Evolutionary conservation across 2,797 vertebrate genomes (phyloP).

Genomic region (Siniperca scherzeri): DNA sequence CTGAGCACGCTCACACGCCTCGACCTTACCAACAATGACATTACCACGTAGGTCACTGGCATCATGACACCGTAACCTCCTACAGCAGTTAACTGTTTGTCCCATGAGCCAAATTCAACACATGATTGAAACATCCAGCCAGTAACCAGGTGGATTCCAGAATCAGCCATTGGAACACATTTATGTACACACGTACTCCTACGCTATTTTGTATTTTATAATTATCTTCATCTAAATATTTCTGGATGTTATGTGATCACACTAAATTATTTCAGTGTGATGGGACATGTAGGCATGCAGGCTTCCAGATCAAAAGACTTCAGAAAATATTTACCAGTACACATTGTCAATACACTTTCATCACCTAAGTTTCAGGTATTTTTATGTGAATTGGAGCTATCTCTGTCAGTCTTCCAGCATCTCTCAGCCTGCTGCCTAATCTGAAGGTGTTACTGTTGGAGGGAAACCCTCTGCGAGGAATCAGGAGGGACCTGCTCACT

Average conservation of each 20-base stretch:
- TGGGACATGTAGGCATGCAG: not conserved
- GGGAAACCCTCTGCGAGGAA: conserved; percentile 94
- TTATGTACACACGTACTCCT: not conserved
- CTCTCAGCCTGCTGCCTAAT: conserved; percentile 90
- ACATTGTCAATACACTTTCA: not conserved
- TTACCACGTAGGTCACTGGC: conserved; percentile 70
- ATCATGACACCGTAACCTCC: not conserved
- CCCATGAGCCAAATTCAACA: not conserved
- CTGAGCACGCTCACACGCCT: conserved; percentile 89
- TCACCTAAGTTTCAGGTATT: not conserved
- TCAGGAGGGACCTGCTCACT: conserved; percentile 93
- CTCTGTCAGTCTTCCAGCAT: conserved; percentile 89
- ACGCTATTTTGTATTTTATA: not conserved
- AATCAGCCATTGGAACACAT: not conserved
- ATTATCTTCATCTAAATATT: too few species aligned
- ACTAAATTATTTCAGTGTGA: not conserved
- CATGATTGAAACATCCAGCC: conserved; percentile 1
- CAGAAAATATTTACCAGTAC: not conserved
- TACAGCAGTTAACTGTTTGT: not conserved
- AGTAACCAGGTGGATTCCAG: not conserved
- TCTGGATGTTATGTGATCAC: not conserved
- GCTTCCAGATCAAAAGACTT: not conserved
- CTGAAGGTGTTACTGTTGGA: conserved; percentile 93
- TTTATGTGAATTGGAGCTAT: not conserved
- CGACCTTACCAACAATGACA: conserved; percentile 86